A percentile compares a stretch with the other conserved stretches of the same genome.
Conservation (phyloP, 2,888 invertebrate species). For the Oxystoma pomonae region DNA sequence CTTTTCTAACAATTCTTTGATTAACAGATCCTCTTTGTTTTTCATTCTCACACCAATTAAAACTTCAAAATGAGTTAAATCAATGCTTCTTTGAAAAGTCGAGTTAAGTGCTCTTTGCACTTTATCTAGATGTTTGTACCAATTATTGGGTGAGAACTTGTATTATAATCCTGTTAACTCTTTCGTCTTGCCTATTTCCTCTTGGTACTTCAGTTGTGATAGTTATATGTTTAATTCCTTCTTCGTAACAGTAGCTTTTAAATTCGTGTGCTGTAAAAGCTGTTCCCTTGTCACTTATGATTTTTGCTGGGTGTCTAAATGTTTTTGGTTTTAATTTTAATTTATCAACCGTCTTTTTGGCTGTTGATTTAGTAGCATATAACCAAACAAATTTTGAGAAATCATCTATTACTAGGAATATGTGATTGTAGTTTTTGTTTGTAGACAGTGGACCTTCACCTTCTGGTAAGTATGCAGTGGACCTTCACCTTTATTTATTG, state of each 20-base stretch:
- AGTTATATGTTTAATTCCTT: constrained; percentile 35
- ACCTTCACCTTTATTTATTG: constrained; percentile 25
- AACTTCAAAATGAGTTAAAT: constrained; percentile 28
- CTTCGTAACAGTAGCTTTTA: constrained; percentile 35
- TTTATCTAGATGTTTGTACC: constrained; percentile 24
- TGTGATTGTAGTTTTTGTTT: constrained; percentile 31
- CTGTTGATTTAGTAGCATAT: constrained; percentile 34
- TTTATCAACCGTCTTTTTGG: constrained; percentile 28
- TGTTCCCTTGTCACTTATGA: constrained; percentile 38
- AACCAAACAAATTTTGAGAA: constrained; percentile 38
- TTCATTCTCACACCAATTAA: constrained; percentile 30
- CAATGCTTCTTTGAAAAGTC: constrained; percentile 25
- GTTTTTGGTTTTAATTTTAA: constrained; percentile 29
- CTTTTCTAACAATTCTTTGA: constrained; percentile 18
- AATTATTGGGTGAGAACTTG: constrained; percentile 16
- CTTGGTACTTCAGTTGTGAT: constrained; percentile 37
- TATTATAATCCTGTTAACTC: constrained; percentile 25
- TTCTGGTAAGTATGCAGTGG: constrained; percentile 31
- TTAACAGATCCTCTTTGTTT: constrained; percentile 36
- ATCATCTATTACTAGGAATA: constrained; percentile 37
- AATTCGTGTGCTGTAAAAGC: constrained; percentile 41
- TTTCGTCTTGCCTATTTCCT: constrained; percentile 40
- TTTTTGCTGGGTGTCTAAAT: constrained; percentile 40
- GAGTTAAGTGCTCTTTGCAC: constrained; percentile 29
- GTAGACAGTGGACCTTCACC: constrained; percentile 31